These are phyloP conservation scores for Nycticryphes semicollaris DNA, from an alignment of 2,113 vertebrate genomes.

Conservation along the genomic window DNA sequence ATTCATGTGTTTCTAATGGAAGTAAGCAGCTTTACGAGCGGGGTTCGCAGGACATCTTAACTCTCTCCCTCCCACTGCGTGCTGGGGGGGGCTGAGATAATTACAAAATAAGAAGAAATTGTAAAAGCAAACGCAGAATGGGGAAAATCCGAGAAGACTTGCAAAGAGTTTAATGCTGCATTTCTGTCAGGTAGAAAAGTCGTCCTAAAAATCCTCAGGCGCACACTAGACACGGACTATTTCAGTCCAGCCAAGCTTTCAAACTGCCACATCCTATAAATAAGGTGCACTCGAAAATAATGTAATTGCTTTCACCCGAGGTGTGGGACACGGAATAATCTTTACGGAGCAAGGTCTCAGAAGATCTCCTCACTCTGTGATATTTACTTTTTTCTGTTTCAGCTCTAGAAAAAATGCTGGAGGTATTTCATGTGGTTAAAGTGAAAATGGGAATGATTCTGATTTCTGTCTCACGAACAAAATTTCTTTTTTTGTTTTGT, in stretches of 20 bases:
- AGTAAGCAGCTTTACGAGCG: slow-evolving; percentile 79
- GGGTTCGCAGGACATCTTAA: slow-evolving; percentile 77
- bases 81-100: slow-evolving; percentile 25
- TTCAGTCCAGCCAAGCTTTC: background rate
- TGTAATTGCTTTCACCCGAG: background rate
- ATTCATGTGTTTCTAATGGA: slow-evolving; percentile 84
- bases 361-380: background rate
- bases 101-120: slow-evolving; percentile 50
- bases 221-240: background rate
- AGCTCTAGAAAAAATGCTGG: background rate
- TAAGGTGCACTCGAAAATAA: background rate
- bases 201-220: background rate
- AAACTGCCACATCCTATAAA: background rate
- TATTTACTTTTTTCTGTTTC: background rate
- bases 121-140: background rate
- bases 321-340: background rate
- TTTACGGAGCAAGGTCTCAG: background rate
- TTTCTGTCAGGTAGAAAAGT: background rate
- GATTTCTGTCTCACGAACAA: background rate
- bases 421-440: background rate
- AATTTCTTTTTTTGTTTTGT: background rate
- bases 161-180: background rate
- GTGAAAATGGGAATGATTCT: background rate
- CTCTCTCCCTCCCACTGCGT: slow-evolving; percentile 73
- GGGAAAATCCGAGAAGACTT: background rate